Conservation (phyloP, 2,113 vertebrate genomes). For the Crotalus helleri region DNA sequence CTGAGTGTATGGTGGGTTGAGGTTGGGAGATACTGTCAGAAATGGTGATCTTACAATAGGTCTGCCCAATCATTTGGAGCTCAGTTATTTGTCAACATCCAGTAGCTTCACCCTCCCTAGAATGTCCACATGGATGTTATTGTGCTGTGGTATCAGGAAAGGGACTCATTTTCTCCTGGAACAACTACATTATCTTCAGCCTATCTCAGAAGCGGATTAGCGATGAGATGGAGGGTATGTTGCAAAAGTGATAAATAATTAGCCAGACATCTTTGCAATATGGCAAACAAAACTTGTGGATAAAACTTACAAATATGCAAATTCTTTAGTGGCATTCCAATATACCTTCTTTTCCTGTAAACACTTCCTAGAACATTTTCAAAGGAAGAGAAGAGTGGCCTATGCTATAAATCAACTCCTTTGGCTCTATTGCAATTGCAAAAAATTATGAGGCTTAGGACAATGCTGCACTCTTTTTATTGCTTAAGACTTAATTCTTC, state of each 20-base stretch:
- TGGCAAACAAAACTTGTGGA: neutral
- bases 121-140: neutral
- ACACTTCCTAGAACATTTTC: neutral
- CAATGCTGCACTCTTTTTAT: neutral
- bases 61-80: neutral
- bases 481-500: conserved; percentile 14
- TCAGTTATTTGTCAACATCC: neutral
- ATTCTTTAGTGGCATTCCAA: neutral
- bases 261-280: neutral
- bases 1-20: neutral
- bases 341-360: neutral
- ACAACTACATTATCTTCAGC: neutral
- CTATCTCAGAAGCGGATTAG: neutral
- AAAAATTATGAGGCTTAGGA: neutral
- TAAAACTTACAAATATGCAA: neutral
- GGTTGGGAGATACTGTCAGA: neutral
- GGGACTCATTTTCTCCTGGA: neutral
- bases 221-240: neutral
- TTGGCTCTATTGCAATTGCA: neutral
- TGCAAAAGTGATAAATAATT: neutral
- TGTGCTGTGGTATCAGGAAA: neutral
- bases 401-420: neutral
- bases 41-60: neutral
- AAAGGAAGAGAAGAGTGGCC: neutral
- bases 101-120: neutral